These are phyloP conservation scores for Thaleichthys pacificus DNA, from an alignment of 2,797 vertebrate species.

Conservation along the genomic window DNA sequence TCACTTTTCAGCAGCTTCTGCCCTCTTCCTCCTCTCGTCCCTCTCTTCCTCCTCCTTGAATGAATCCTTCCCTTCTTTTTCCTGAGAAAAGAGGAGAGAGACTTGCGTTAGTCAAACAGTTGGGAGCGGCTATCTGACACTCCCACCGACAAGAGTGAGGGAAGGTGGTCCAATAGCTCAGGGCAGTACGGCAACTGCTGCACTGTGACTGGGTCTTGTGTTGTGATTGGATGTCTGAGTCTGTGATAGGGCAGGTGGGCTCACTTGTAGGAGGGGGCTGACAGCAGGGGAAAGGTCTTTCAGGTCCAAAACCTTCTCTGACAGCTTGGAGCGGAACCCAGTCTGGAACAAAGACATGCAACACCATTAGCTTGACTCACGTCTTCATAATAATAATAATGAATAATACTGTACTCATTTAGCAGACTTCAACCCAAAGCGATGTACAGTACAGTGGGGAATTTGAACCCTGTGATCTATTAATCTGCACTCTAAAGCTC, in stretches of 20 bases:
- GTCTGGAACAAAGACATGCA: constrained; percentile 25
- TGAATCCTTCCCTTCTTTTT: constrained; percentile 42
- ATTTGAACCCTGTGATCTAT: no score
- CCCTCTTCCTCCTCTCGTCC: constrained; percentile 23
- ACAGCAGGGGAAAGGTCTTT: constrained; percentile 53
- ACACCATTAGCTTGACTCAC: background rate
- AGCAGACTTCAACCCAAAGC: no score
- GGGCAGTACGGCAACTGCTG: no score
- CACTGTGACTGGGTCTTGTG: constrained; percentile 13
- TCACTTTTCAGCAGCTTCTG: constrained; percentile 52
- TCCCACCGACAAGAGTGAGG: no score
- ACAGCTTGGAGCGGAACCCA: constrained; percentile 52
- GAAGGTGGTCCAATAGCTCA: no score
- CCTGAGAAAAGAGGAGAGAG: constrained; percentile 39
- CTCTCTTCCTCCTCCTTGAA: constrained; percentile 25
- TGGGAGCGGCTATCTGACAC: background rate
- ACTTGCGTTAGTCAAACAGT: background rate
- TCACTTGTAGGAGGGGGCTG: constrained; percentile 47
- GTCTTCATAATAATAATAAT: no score
- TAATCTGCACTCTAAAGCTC: no score
- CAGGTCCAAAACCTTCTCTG: constrained; percentile 62
- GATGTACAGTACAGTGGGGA: no score
- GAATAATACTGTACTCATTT: no score
- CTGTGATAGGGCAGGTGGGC: background rate
- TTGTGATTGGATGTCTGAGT: constrained; percentile 16